phyloP scores from a whole-genome alignment of 2,113 vertebrate species.

The Semicossyphus pulcher region DNA sequence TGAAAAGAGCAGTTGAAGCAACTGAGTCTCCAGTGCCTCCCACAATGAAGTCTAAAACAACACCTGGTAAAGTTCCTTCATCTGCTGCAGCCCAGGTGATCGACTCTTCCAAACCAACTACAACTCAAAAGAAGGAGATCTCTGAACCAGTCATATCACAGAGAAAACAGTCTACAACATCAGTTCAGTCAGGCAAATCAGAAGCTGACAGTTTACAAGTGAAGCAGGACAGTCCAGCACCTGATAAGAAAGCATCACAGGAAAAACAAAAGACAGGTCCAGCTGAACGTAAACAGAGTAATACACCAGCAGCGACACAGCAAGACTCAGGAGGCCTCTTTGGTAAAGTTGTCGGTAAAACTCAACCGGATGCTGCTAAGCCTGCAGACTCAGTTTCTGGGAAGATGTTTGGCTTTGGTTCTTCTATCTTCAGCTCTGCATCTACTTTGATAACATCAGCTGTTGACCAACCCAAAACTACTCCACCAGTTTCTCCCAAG shows the following conservation, averaged over 20 bases:
- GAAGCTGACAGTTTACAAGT: conserved; percentile 10
- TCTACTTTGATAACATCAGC: conserved; percentile 79
- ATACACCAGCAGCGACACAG: conserved; percentile 68
- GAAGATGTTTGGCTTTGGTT: conserved; percentile 85
- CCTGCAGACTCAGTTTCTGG: conserved; percentile 79
- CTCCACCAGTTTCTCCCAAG: conserved; percentile 79
- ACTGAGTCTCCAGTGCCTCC: conserved; percentile 79
- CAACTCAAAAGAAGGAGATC: conserved; percentile 61
- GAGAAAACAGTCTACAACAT: conserved; percentile 63
- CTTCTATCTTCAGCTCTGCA: conserved; percentile 82
- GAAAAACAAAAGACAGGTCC: conserved; percentile 32
- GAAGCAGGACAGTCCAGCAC: not conserved
- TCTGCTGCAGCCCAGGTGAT: conserved; percentile 26
- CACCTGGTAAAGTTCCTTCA: conserved; percentile 69
- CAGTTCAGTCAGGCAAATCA: conserved; percentile 71
- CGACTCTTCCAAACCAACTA: conserved; percentile 31
- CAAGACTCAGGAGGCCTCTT: conserved; percentile 83
- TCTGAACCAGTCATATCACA: conserved; percentile 41
- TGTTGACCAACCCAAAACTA: conserved; percentile 73
- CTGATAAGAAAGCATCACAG: conserved; percentile 20
- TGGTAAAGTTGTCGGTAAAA: conserved; percentile 68
- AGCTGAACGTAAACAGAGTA: conserved; percentile 75
- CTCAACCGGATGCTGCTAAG: conserved; percentile 86
- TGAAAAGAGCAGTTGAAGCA: conserved; percentile 89
- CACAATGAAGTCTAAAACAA: conserved; percentile 71